Percentiles rank a stretch among this genome's conserved stretches.
phyloP scores from a whole-genome alignment of 2,797 vertebrate genomes.

The Pseudocheirus occidentalis region DNA sequence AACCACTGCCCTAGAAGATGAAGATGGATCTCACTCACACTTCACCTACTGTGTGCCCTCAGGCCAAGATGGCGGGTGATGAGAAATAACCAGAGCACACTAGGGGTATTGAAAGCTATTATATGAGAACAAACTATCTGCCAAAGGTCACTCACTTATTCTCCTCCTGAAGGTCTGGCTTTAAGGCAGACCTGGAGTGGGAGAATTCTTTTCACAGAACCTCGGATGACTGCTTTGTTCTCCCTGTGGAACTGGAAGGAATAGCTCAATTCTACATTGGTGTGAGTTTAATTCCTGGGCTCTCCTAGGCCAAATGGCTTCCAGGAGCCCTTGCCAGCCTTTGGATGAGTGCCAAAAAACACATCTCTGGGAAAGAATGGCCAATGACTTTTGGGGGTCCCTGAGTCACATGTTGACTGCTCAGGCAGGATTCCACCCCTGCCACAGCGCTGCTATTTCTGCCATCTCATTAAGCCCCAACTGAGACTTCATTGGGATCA shows the following conservation, averaged over 20 bases:
- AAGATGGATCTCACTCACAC: too few species aligned
- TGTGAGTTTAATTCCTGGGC: background rate
- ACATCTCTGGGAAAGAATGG: background rate
- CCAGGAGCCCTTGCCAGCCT: too few species aligned
- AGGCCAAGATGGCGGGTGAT: background rate
- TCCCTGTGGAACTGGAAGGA: background rate
- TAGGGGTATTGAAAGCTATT: background rate
- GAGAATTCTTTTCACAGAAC: background rate
- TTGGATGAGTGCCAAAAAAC: background rate
- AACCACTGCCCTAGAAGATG: too few species aligned
- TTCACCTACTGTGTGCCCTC: too few species aligned
- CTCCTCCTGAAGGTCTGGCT: background rate
- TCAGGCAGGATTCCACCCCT: background rate
- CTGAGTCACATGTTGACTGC: background rate
- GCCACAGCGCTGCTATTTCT: background rate
- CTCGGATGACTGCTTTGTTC: background rate
- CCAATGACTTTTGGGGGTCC: background rate
- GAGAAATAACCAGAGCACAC: background rate
- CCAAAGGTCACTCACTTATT: background rate
- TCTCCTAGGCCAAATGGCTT: background rate
- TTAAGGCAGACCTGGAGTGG: background rate
- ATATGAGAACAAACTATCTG: background rate
- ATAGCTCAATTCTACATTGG: background rate
- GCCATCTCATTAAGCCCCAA: background rate
- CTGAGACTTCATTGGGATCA: background rate